Percentiles rank a stretch among this genome's conserved stretches.
These are phyloP conservation scores for Drosophila azteca DNA, from an alignment of 1,140 invertebrate genomes.

Conservation along the genomic window DNA sequence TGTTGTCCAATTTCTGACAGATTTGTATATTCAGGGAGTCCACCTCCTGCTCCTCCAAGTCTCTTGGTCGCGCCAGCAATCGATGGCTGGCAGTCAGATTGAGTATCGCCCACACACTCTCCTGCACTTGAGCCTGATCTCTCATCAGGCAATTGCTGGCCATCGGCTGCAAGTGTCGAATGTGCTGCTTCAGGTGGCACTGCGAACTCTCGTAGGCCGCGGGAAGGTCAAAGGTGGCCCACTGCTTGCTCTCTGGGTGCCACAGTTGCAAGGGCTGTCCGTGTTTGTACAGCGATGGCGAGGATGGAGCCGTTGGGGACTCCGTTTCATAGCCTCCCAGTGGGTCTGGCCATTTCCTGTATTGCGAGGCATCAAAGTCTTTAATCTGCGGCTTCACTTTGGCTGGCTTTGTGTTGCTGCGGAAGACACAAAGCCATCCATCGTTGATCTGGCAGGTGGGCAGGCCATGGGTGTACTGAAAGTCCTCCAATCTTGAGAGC, in stretches of 20 bases:
- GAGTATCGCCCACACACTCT: constrained; percentile 36
- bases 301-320: not conserved
- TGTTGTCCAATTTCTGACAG: constrained; percentile 25
- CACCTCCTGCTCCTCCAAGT: constrained; percentile 37
- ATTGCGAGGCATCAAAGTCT: constrained; percentile 44
- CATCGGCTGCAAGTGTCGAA: constrained; percentile 60
- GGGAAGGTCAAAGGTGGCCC: constrained; percentile 60
- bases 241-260: constrained; percentile 44
- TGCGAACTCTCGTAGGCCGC: constrained; percentile 40
- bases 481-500: constrained; percentile 60
- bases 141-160: constrained; percentile 47
- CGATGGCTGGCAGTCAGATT: constrained; percentile 53
- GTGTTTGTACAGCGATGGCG: constrained; percentile 47
- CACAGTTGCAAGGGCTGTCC: constrained; percentile 62
- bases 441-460: constrained; percentile 71
- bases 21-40: constrained; percentile 39
- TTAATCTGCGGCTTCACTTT: constrained; percentile 2
- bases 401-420: constrained; percentile 56
- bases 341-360: constrained; percentile 61
- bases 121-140: constrained; percentile 34
- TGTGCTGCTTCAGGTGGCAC: constrained; percentile 57
- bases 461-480: constrained; percentile 71
- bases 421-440: constrained; percentile 78
- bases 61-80: constrained; percentile 39
- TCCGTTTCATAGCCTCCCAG: constrained; percentile 26